These are phyloP conservation scores for Aphelenchoides avenae DNA, from an alignment of 1,140 invertebrate species.

Conservation along the genomic window DNA sequence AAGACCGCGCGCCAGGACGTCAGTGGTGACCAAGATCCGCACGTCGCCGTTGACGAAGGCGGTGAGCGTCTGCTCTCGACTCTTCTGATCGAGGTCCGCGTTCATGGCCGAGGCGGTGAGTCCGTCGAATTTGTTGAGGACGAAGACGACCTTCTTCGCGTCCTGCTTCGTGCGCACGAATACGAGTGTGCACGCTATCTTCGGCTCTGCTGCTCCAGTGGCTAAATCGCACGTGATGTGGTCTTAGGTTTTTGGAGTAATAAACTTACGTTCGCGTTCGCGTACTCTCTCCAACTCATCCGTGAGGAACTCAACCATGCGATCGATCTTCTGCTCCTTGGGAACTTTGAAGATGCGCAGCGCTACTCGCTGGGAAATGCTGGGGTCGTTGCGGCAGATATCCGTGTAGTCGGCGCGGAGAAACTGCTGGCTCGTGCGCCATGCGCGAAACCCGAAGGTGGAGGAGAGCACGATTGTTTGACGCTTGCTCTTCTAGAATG, in stretches of 20 bases:
- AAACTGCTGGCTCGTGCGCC: no score
- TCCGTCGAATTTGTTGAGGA: slow-evolving; percentile 64
- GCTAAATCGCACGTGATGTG: no score
- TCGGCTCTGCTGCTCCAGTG: no score
- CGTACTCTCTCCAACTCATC: slow-evolving; percentile 59
- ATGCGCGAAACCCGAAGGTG: slow-evolving; percentile 65
- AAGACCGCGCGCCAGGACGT: slow-evolving; percentile 83
- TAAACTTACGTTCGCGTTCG: slow-evolving; percentile 61
- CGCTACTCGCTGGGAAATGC: slow-evolving; percentile 72
- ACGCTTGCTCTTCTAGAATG: slow-evolving; percentile 57
- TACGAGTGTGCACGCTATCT: slow-evolving; percentile 74
- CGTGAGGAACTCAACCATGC: slow-evolving; percentile 16
- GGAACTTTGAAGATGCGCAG: slow-evolving; percentile 74
- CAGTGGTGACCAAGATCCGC: slow-evolving; percentile 78
- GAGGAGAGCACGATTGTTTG: slow-evolving; percentile 66
- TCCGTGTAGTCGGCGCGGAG: no score
- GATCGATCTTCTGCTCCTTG: slow-evolving; percentile 72
- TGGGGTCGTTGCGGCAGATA: no score
- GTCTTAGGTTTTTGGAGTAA: no score
- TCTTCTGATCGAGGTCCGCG: slow-evolving; percentile 74
- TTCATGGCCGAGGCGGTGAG: slow-evolving; percentile 28
- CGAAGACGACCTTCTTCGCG: slow-evolving; percentile 79
- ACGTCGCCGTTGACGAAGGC: slow-evolving; percentile 71
- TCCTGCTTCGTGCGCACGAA: slow-evolving; percentile 84
- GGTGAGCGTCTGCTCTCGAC: slow-evolving; percentile 77